Base-by-base conservation (phyloP, 23 tunicate species). In the Trididemnum clinides region DNA sequence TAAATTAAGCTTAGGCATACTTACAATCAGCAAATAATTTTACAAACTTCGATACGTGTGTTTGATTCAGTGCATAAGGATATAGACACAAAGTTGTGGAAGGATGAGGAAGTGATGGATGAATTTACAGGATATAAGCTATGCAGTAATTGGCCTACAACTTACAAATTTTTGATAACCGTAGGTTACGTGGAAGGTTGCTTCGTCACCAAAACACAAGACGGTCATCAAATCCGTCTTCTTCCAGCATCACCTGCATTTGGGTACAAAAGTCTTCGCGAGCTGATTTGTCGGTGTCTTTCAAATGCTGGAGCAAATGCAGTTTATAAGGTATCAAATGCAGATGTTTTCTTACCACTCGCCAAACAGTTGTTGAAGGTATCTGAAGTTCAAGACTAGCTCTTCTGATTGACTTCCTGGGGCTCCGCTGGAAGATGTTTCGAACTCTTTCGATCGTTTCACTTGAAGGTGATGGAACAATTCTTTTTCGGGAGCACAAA, bases 301-400 rank as follows among this genome's bases (percentile, higher is more conserved):
- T 62, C 6, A n/a, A 62, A 20, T 19, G 26, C 5, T 22, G 69
- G 69, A 62, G 26, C 23, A 62, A 22, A 19, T 62, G 69, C 69
- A 62, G 69, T 22, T 62, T 62, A 22, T 12, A 62, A 22, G 27
- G 69, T 62, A 20, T 62, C n/a, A 62, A 12, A 22, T 62, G 25
- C 69, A 62, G 27, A 5, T 62, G 26, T 62, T 62, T 62, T 22
- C 69, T 62, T 62, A 12, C 26, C 23, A 62, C 69, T 19, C 69
- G 69, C 69, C 69, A 62, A 62, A 62, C 69, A 5, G 69, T 62
- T 62, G 69, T 62, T 62, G 69, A 20, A 62, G 69, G 69, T 5
- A 62, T 62, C 27, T 62, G 69, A 62, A 62, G 26, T 62, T 62
- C 69, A 62, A 18, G 27, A 62, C 69, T 62, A 19, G 69, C 69